These are phyloP conservation scores for Chelonus insularis DNA, from an alignment of 1,140 invertebrate species.

Conservation along the genomic window DNA sequence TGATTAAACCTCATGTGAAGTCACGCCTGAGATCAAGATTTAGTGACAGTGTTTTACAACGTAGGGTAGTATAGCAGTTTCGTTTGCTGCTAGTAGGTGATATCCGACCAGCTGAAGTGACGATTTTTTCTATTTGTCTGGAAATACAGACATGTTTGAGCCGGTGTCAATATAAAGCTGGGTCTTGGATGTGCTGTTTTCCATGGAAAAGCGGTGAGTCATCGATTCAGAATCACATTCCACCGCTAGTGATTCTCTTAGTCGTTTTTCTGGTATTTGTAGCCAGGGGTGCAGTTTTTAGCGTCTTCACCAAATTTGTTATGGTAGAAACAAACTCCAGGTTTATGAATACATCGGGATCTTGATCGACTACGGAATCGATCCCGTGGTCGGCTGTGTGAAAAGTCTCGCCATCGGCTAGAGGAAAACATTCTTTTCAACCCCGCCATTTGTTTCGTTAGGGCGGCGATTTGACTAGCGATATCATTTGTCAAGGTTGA, in stretches of 20 bases:
- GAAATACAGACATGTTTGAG: slow-evolving; percentile 16
- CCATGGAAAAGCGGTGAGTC: slow-evolving; percentile 13
- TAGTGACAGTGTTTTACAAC: neutral
- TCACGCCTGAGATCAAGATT: slow-evolving; percentile 2
- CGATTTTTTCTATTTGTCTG: neutral
- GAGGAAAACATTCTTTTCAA: too few species aligned
- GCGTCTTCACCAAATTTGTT: too few species aligned
- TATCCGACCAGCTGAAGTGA: neutral
- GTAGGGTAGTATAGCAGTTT: neutral
- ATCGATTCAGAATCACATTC: neutral
- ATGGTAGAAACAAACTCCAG: neutral
- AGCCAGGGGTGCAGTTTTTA: too few species aligned
- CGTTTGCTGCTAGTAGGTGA: slow-evolving; percentile 26
- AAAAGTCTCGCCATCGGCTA: neutral
- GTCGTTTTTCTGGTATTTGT: neutral
- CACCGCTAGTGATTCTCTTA: slow-evolving; percentile 15
- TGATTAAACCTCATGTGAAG: slow-evolving; percentile 8
- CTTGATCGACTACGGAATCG: too few species aligned
- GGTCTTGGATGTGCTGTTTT: neutral
- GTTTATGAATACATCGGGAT: neutral
- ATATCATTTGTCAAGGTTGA: too few species aligned
- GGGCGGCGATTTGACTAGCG: too few species aligned
- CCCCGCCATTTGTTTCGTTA: too few species aligned
- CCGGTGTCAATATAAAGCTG: slow-evolving; percentile 20
- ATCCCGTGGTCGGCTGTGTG: too few species aligned